These are phyloP conservation scores for Ophioderma brevispina DNA, from an alignment of 35 echinoderm and acorn worm genomes.

Conservation along the genomic window DNA sequence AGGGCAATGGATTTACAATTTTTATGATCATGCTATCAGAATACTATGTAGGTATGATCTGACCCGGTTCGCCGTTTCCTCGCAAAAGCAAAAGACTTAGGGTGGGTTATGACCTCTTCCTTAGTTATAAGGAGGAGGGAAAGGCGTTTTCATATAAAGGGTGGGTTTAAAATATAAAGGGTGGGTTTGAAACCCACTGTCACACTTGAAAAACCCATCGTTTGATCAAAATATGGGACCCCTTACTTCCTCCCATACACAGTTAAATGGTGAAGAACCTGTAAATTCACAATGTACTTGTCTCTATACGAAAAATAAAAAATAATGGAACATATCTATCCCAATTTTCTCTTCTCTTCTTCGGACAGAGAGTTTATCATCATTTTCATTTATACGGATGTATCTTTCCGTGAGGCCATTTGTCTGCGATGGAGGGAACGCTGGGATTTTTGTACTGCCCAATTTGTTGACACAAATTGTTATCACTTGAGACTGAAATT, in stretches of 20 bases:
- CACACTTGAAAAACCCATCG: neutral
- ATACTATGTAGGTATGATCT: too few species aligned
- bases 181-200: too few species aligned
- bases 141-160: too few species aligned
- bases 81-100: too few species aligned
- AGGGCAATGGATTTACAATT: too few species aligned
- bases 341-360: constrained; percentile 30
- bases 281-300: neutral
- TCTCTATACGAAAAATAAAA: constrained; percentile 26
- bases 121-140: too few species aligned
- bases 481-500: constrained; percentile 26
- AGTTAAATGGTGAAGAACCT: neutral
- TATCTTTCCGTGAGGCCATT: constrained; percentile 27
- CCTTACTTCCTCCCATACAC: neutral
- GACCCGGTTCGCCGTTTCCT: too few species aligned
- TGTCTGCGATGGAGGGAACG: neutral
- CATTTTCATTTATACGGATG: constrained; percentile 24
- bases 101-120: too few species aligned
- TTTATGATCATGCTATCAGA: too few species aligned
- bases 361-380: neutral
- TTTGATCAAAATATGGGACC: neutral
- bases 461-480: neutral
- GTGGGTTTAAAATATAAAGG: too few species aligned
- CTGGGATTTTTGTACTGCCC: neutral
- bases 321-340: constrained; percentile 17